phyloP scores from a whole-genome alignment of 2,113 vertebrate genomes.

The Macquaria australasica region DNA sequence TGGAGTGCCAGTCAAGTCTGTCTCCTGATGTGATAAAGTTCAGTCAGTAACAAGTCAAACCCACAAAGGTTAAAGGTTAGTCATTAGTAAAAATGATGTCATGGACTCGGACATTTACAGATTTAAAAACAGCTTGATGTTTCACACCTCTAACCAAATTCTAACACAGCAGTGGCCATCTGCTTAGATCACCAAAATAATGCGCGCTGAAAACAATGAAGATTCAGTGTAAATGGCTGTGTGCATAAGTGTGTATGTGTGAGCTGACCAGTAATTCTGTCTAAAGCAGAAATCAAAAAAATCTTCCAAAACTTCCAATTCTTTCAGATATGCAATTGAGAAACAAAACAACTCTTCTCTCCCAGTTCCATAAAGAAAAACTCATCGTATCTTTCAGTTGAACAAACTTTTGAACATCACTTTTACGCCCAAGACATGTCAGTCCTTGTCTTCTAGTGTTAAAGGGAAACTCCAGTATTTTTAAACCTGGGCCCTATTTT shows the following conservation, averaged over 20 bases:
- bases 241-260: neutral
- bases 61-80: neutral
- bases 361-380: neutral
- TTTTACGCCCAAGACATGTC: neutral
- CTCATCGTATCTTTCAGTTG: neutral
- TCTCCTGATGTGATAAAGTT: neutral
- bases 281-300: neutral
- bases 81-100: neutral
- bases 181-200: neutral
- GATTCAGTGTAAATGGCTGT: neutral
- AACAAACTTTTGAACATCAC: neutral
- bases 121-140: neutral
- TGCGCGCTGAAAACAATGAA: neutral
- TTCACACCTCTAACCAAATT: too few relatives aligned
- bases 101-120: neutral
- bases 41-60: neutral
- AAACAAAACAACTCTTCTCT: neutral
- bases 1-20: neutral
- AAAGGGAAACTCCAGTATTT: too few relatives aligned
- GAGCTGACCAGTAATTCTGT: neutral
- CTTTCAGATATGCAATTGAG: neutral
- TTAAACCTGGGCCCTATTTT: too few relatives aligned
- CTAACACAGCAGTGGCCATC: neutral
- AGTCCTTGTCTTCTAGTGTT: too few relatives aligned
- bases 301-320: neutral